Base-by-base conservation (phyloP, 2,797 vertebrate genomes). In the Antrozous pallidus region DNA sequence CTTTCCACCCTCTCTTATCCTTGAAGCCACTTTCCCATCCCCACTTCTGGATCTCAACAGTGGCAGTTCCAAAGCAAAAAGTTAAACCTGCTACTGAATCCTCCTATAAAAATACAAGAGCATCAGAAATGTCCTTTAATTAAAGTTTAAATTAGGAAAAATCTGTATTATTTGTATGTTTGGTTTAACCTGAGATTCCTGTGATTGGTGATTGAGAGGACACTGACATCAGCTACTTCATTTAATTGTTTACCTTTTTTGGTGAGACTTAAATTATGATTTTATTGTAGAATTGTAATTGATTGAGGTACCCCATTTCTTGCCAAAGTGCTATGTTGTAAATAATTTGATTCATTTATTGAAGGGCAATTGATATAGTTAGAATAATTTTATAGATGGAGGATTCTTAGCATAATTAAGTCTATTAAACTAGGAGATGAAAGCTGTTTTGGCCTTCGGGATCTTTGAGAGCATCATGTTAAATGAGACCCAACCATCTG, bases 321-420 rank as follows among this genome's bases (percentile, higher is more conserved):
- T 89, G 36, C 83, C 83, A 88, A n/a, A 58, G 33, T 54, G 14
- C 10, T 81, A 58, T 1, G 3, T 77, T 75, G 88, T 73, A 63
- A 91, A 90, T 85, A 42, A 81, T 74, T 85, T 94, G 54, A 78
- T 82, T 94, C 49, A 78, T 86, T 8, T 38, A 40, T 65, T 90
- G 74, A 83, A 75, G 20, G 79, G 24, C 56, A 86, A 24, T 51
- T 88, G 70, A 31, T 33, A 67, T 58, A 51, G 14, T 81, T 83
- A 70, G 47, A 90, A 74, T 33, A 83, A 88, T 69, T 94, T 88
- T 87, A 88, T 8, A 69, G 58, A 67, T 70, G 40, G 18, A 61
- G 67, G 38, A 58, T 73, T 90, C 33, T 84, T 81, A 82, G 63
- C 28, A 49, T 77, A 49, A 94, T 75, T 91, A 80, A 71, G 26